A percentile compares a stretch with the other conserved stretches of the same genome.
Conservation (phyloP, 2,113 vertebrate genomes). For the Anarrhichthys ocellatus region DNA sequence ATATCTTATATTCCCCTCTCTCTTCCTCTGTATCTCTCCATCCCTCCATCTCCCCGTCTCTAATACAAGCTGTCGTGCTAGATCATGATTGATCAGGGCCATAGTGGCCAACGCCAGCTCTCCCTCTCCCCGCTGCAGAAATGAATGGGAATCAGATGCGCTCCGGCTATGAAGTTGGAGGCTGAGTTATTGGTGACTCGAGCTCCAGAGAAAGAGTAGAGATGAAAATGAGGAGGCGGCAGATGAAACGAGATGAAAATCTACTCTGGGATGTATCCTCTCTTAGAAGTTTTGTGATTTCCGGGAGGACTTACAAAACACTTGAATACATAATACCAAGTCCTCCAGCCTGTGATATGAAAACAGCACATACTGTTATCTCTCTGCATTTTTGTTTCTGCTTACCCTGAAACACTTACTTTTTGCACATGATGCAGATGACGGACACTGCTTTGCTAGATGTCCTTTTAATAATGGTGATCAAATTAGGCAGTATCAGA, state of each 20-base stretch:
- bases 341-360: slow-evolving; percentile 5
- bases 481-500: background rate
- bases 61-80: slow-evolving; percentile 73
- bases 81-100: slow-evolving; percentile 82
- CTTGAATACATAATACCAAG: slow-evolving; percentile 3
- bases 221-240: slow-evolving; percentile 49
- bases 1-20: slow-evolving; percentile 64
- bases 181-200: slow-evolving; percentile 65
- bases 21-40: slow-evolving; percentile 40
- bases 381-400: background rate
- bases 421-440: background rate
- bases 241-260: slow-evolving; percentile 46
- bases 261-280: slow-evolving; percentile 18
- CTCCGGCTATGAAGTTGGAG: slow-evolving; percentile 66
- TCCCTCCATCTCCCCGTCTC: slow-evolving; percentile 63
- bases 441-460: background rate
- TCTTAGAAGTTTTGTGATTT: slow-evolving; percentile 46
- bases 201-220: slow-evolving; percentile 30
- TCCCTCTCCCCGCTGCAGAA: slow-evolving; percentile 76
- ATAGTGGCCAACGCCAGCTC: slow-evolving; percentile 71
- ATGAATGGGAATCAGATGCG: slow-evolving; percentile 76
- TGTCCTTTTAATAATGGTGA: background rate
- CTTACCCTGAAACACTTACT: background rate
- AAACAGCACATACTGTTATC: background rate
- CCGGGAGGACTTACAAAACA: slow-evolving; percentile 25